Evolutionary conservation across 2,888 invertebrate genomes (phyloP).

Genomic region (Hirudinaria manillensis): DNA sequence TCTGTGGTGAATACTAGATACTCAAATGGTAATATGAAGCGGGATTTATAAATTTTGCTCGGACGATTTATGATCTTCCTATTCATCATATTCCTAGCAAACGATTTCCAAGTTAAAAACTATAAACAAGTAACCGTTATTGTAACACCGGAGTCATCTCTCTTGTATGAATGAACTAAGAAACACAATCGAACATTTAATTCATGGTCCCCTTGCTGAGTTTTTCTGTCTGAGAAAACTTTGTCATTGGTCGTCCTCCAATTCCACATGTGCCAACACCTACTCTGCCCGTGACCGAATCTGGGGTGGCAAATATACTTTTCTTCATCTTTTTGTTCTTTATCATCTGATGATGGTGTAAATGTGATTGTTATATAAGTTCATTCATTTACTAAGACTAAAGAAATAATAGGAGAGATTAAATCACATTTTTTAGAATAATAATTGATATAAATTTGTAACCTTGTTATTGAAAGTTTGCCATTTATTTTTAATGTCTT

Average conservation of each 20-base stretch:
- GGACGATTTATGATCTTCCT: no score
- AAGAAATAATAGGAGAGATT: no score
- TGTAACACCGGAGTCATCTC: no score
- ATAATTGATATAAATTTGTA: background rate
- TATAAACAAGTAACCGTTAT: no score
- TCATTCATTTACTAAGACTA: no score
- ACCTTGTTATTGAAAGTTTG: slow-evolving; percentile 82
- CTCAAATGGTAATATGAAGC: no score
- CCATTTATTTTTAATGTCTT: slow-evolving; percentile 96
- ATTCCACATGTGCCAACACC: slow-evolving; percentile 95
- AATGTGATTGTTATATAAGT: background rate
- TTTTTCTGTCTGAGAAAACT: slow-evolving; percentile 51
- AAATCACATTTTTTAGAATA: background rate
- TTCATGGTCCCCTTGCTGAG: slow-evolving; percentile 33
- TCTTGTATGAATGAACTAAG: no score
- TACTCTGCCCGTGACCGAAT: slow-evolving; percentile 82
- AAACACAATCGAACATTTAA: no score
- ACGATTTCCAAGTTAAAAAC: no score
- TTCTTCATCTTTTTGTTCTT: slow-evolving; percentile 75
- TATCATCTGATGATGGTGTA: slow-evolving; percentile 54
- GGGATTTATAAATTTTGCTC: no score
- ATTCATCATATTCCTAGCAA: no score
- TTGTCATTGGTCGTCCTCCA: slow-evolving; percentile 90
- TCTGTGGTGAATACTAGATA: no score
- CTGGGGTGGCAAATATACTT: slow-evolving; percentile 95